phyloP scores from a whole-genome alignment of 2,888 invertebrate species.

The Tenthredo notha region DNA sequence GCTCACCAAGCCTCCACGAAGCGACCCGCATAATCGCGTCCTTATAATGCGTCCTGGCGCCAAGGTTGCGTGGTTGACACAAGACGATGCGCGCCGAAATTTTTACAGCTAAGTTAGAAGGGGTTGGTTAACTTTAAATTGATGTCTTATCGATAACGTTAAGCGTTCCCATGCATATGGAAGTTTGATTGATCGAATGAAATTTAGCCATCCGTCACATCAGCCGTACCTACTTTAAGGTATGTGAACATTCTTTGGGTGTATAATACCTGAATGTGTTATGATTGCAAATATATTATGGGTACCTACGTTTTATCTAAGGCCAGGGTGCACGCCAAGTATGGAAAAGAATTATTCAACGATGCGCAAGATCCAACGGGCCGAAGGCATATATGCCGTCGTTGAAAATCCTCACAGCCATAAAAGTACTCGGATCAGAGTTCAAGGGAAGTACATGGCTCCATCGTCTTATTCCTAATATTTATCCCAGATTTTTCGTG shows the following conservation, averaged over 20 bases:
- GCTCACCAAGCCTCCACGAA: constrained; percentile 2
- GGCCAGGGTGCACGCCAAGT: neutral
- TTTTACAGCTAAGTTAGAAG: constrained; percentile 40
- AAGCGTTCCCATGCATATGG: constrained; percentile 27
- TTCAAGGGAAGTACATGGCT: constrained; percentile 37
- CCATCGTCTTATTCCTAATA: constrained; percentile 39
- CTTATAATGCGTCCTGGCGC: constrained; percentile 43
- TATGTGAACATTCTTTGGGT: neutral
- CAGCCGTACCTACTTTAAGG: neutral
- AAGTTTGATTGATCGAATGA: constrained; percentile 50
- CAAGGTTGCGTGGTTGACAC: constrained; percentile 41
- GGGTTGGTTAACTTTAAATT: constrained; percentile 50
- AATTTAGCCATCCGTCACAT: constrained; percentile 34
- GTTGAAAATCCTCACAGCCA: constrained; percentile 32
- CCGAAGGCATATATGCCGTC: constrained; percentile 25
- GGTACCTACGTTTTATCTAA: neutral
- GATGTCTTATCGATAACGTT: constrained; percentile 50
- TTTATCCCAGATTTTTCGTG: constrained; percentile 45
- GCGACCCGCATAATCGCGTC: constrained; percentile 41
- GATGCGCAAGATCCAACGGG: constrained; percentile 39
- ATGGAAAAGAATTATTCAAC: constrained; percentile 37
- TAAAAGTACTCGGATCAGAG: constrained; percentile 39
- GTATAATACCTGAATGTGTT: neutral
- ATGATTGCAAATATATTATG: constrained; percentile 1
- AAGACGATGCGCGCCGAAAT: constrained; percentile 33